Base-by-base conservation (phyloP, 2,888 invertebrate genomes). In the Thalpophila matura region DNA sequence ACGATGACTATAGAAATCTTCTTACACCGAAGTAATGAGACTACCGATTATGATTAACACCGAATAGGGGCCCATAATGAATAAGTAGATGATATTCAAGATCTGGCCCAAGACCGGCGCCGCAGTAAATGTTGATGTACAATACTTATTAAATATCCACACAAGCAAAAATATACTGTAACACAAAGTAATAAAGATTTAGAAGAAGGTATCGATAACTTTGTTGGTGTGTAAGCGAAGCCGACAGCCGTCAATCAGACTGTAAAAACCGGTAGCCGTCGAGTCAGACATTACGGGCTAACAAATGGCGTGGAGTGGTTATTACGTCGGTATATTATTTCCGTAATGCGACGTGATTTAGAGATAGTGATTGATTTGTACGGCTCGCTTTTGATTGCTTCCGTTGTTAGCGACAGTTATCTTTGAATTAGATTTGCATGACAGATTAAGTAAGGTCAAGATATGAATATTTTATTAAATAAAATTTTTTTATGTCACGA, bases 241-340 rank as follows among this genome's bases (percentile, higher is more conserved):
- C 93, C 93, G 94, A 93, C 94, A 94, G 93, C 91, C 94, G 94
- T 95, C 94, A 94, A 94, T 94, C 94, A 92, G 88, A 87, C 91
- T 91, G 89, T 94, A 92, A 95, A 94, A 94, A 94, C 94, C 94
- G 94, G 94, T 95, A 95, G 94, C 94, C 83, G 89, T 85, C 87
- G 88, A 89, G 86, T 88, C 91, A 90, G 91, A 92, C 89, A 86
- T 90, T 89, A 89, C 89, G 87, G 92, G 91, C 91, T 89, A 79
- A 93, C 89, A 89, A 90, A 91, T 91, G 88, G 84, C 82, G 82
- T 91, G 84, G 93, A 93, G 92, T 84, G 80, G 82, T 82, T 77
- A 80, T 73, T 81, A 80, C 81, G 61, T 66, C 47, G 60, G 58
- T 80, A 75, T 80, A 79, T 80, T 81, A 81, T 81, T 80, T 80